These are phyloP conservation scores for Lepus americanus DNA, from an alignment of 2,113 vertebrate genomes.

Conservation along the genomic window DNA sequence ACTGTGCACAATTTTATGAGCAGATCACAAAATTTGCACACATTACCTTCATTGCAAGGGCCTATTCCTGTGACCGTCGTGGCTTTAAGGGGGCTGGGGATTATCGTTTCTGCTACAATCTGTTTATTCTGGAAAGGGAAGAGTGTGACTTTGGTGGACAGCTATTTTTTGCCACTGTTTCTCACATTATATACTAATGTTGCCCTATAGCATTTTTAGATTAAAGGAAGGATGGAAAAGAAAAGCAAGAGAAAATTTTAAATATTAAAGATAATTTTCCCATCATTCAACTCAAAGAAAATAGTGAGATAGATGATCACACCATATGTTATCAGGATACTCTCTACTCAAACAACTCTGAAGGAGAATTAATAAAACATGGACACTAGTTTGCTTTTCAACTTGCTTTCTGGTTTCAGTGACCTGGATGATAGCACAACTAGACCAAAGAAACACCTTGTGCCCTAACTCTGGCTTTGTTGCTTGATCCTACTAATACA, in stretches of 20 bases:
- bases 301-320: not conserved
- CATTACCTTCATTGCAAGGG: not conserved
- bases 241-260: not conserved
- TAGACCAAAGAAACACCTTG: not conserved
- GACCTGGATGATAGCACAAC: not conserved
- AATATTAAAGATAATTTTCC: constrained; percentile 14
- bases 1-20: not conserved
- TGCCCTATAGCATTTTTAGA: not conserved
- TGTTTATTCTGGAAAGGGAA: not conserved
- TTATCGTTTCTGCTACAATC: not conserved
- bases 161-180: not conserved
- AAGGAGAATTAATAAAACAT: not conserved
- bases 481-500: not conserved
- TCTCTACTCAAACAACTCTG: not conserved
- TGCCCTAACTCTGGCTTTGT: not conserved
- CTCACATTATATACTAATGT: not conserved
- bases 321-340: not conserved
- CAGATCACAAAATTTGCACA: not conserved
- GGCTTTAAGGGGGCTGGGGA: not conserved
- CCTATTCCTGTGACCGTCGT: not conserved
- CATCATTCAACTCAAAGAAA: not conserved
- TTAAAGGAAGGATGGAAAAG: not conserved
- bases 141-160: not conserved
- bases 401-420: not conserved
- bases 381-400: constrained; percentile 7